Conservation (phyloP, 2,797 vertebrate species). For the Parauchenoglanis punctatus region DNA sequence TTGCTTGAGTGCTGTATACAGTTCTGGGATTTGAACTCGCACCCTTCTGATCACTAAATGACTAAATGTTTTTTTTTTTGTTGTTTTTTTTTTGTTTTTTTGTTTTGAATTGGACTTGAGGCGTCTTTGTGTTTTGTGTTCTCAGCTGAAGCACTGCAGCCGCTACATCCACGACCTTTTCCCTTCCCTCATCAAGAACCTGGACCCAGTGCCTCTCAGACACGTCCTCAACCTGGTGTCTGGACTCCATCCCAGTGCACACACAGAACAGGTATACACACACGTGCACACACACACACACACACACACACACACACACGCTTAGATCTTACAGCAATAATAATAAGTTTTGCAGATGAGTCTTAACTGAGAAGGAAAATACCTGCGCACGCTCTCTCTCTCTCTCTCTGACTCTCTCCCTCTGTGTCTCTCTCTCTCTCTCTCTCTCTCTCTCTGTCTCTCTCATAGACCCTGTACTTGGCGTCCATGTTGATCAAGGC, state of each 20-base stretch:
- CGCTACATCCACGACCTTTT: conserved; percentile 98
- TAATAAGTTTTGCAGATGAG: not conserved
- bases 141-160: conserved; percentile 95
- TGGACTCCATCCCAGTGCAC: conserved; percentile 92
- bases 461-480: conserved; percentile 89
- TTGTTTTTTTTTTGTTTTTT: too few species aligned
- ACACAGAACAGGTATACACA: conserved; percentile 91
- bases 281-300: conserved; percentile 37
- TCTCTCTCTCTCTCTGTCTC: not conserved
- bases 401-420: too few species aligned
- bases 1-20: not conserved
- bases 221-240: conserved; percentile 97
- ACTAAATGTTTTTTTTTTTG: not conserved
- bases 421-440: too few species aligned
- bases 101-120: not conserved
- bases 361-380: not conserved
- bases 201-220: conserved; percentile 96
- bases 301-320: not conserved
- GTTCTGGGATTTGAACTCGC: not conserved
- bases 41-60: not conserved
- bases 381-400: not conserved
- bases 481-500: conserved; percentile 99
- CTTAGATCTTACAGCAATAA: not conserved
- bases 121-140: not conserved
- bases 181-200: conserved; percentile 96